Base-by-base conservation (phyloP, 1,140 invertebrate species). In the Diachasma alloeum region DNA sequence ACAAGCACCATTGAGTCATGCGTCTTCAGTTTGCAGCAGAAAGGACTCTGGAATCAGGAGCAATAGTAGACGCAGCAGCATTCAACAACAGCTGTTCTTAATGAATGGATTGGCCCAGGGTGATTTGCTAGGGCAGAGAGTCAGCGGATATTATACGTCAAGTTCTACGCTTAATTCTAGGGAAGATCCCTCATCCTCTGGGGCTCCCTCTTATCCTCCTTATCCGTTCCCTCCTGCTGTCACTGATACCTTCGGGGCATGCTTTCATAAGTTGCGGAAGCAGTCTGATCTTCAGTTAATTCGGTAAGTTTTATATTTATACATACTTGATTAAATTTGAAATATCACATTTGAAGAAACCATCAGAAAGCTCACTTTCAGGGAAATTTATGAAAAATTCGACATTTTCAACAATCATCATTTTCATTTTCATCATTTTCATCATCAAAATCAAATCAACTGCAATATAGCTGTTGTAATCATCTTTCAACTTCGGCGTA, bases 31-130 rank as follows among this genome's bases (percentile, higher is more conserved):
- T 48, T 95, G 95, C 81, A 96, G 95, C 80, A 91, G 95, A 74
- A 97, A 97, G 90, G 95, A 97, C 88, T 96, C 95, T 0, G 95
- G 95, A 4, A 96, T 96, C 75, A 92, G 94, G 77, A 96, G 95
- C 84, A 96, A 94, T 59, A 96, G 95, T 80, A 90, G 95, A 0
- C 90, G 95, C 74, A 96, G 95, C 79, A 96, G 95, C 83, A 95
- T 96, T 83, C 95, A 96, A 81, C 94, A 94, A 80, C 95, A 94
- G 93, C 89, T 93, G 70, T 92, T 91, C 83, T 91, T 92, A 37
- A 91, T 93, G 83, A 94, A 94, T 22, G 92, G 92, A 67, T 89
- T 94, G 76, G 91, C 93, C n/a, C 94, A 95, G 84, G 92, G 92
- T 56, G 94, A 95, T 75, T 91, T 95, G 70, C 90, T 96, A 79